These are phyloP conservation scores for Penelope pileata DNA, from an alignment of 2,113 vertebrate species.

Conservation along the genomic window DNA sequence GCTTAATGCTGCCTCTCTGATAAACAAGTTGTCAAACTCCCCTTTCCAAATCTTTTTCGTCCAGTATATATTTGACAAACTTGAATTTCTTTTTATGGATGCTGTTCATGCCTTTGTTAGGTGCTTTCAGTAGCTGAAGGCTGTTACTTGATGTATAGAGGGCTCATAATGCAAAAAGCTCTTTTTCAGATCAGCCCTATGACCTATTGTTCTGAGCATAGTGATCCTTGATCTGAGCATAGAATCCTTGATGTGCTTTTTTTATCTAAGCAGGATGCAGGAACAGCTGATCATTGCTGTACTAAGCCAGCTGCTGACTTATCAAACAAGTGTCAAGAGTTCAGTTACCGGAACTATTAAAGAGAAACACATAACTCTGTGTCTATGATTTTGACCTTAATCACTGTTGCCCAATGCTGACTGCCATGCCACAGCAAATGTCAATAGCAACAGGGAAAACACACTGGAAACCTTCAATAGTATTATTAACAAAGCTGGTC, in stretches of 20 bases:
- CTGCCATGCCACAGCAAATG: background rate
- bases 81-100: background rate
- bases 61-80: background rate
- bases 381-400: background rate
- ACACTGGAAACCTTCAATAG: accelerated
- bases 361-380: background rate
- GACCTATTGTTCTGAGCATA: background rate
- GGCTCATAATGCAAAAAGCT: background rate
- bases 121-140: background rate
- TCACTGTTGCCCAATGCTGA: background rate
- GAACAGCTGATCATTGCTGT: background rate
- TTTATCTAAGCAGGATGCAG: background rate
- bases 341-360: background rate
- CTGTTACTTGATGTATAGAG: background rate
- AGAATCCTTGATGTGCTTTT: too few species aligned
- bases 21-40: background rate
- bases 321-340: background rate
- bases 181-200: background rate
- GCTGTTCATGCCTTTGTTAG: background rate
- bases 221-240: too few species aligned
- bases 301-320: background rate
- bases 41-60: background rate
- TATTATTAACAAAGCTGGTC: background rate
- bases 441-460: background rate
- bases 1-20: background rate